Conservation (phyloP, 2,888 invertebrate genomes). For the Sturmia bella region DNA sequence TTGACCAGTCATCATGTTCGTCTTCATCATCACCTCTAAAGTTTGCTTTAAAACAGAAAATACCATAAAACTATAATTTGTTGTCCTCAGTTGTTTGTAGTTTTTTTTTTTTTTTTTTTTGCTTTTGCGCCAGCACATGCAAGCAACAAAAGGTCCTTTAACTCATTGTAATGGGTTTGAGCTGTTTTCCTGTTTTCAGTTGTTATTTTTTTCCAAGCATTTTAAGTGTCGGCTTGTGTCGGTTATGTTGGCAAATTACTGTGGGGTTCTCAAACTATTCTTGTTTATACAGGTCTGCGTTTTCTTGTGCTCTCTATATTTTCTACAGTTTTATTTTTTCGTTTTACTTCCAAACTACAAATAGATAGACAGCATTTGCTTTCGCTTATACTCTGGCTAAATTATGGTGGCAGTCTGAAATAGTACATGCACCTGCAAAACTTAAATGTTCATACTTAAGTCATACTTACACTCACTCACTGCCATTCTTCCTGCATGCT, state of each 20-base stretch:
- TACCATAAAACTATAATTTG: conserved; percentile 41
- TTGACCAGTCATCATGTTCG: conserved; percentile 18
- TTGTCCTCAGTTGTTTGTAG: conserved; percentile 14
- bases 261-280: conserved; percentile 7
- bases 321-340: neutral
- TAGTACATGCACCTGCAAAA: conserved; percentile 13
- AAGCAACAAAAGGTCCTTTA: conserved; percentile 39
- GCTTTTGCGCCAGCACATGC: conserved; percentile 5
- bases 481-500: neutral
- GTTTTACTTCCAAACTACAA: conserved; percentile 9
- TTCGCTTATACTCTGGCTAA: neutral
- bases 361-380: conserved; percentile 48
- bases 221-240: conserved; percentile 23
- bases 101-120: neutral
- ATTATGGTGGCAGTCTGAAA: conserved; percentile 13
- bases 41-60: conserved; percentile 16
- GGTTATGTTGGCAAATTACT: conserved; percentile 33
- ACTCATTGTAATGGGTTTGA: conserved; percentile 35
- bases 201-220: neutral
- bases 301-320: neutral
- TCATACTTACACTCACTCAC: conserved; percentile 9
- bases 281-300: neutral
- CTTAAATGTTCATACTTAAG: conserved; percentile 30
- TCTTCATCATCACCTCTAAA: neutral
- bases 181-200: conserved; percentile 4